These are phyloP conservation scores for Parauchenoglanis punctatus DNA, from an alignment of 2,797 vertebrate genomes.

Conservation along the genomic window DNA sequence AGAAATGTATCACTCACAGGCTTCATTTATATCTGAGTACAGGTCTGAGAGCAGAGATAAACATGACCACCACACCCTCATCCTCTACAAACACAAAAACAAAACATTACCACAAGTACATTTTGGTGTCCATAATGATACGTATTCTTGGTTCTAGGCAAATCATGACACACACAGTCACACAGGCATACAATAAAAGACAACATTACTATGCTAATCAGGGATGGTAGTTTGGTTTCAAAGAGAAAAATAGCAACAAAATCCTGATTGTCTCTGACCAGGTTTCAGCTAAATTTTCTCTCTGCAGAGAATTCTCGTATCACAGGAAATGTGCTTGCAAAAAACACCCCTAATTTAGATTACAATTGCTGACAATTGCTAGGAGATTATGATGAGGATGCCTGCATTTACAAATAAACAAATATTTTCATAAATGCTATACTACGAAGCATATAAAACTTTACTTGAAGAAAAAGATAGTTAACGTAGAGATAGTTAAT, in stretches of 20 bases:
- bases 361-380: not conserved
- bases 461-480: no score
- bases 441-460: not conserved
- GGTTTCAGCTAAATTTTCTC: not conserved
- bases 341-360: not conserved
- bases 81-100: not conserved
- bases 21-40: not conserved
- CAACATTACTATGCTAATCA: not conserved
- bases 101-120: conserved; percentile 4
- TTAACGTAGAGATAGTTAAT: not conserved
- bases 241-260: not conserved
- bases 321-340: not conserved
- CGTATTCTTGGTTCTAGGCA: not conserved
- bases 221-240: not conserved
- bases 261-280: not conserved
- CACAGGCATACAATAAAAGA: not conserved
- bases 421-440: not conserved
- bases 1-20: not conserved
- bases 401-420: conserved; percentile 10
- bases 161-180: not conserved
- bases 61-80: not conserved
- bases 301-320: not conserved
- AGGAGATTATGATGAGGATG: not conserved
- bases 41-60: not conserved
- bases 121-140: not conserved